Percentiles rank a stretch among this genome's conserved stretches.
These are phyloP conservation scores for Illadopsis cleaveri DNA, from an alignment of 2,113 vertebrate species.

Conservation along the genomic window DNA sequence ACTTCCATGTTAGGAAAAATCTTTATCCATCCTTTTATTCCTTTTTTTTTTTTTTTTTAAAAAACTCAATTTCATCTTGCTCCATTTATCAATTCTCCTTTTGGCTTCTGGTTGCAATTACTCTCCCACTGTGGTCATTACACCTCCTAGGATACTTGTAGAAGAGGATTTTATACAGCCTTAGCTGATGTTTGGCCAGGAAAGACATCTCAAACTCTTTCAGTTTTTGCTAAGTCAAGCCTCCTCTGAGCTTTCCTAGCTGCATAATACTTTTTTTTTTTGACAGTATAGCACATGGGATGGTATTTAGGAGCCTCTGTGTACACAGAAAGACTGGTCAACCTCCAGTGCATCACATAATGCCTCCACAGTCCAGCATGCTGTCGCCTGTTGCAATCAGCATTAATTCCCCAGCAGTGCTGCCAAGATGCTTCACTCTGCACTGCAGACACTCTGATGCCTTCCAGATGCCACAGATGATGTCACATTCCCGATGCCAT, in stretches of 20 bases:
- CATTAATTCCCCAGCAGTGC: neutral
- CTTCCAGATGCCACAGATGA: conserved; percentile 11
- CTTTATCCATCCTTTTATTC: neutral
- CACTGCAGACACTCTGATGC: neutral
- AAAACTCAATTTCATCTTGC: neutral
- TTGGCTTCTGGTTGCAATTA: conserved; percentile 27
- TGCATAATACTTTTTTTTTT: neutral
- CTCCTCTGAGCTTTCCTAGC: neutral
- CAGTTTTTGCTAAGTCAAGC: neutral
- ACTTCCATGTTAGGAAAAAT: conserved; percentile 3
- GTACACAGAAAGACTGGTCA: neutral
- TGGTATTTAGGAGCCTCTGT: neutral
- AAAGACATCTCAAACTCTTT: neutral
- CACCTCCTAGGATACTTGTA: neutral
- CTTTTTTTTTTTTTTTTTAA: neutral
- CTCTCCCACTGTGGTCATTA: conserved; percentile 15
- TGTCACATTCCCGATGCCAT: neutral
- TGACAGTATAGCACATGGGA: neutral
- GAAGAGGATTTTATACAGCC: neutral
- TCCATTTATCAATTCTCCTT: conserved; percentile 21
- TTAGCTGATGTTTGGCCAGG: neutral
- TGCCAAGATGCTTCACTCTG: neutral
- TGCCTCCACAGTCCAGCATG: neutral
- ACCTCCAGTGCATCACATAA: neutral
- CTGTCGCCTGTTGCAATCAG: neutral